Percentiles rank a stretch among this genome's conserved stretches.
Conservation (phyloP, 2,888 invertebrate species). For the Melanchra persicariae region DNA sequence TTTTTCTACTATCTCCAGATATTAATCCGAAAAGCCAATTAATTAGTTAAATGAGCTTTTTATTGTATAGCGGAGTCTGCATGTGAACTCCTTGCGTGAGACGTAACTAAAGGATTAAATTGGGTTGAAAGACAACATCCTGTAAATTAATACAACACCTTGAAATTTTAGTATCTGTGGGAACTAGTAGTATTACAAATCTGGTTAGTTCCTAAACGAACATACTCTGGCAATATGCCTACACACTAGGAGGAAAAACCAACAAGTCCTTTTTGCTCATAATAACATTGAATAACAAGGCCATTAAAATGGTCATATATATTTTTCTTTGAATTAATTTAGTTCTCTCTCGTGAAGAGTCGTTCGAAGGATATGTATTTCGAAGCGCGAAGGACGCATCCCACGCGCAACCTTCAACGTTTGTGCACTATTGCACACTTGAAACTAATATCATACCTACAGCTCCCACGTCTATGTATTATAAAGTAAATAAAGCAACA, state of each 20-base stretch:
- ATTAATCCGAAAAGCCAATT: not conserved
- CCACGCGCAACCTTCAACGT: conserved; percentile 53
- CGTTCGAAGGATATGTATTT: conserved; percentile 27
- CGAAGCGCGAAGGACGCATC: conserved; percentile 44
- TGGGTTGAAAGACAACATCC: conserved; percentile 4
- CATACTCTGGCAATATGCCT: not conserved
- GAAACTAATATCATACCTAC: conserved; percentile 28
- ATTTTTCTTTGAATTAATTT: conserved; percentile 15
- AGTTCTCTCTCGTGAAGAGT: conserved; percentile 4
- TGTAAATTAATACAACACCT: conserved; percentile 1
- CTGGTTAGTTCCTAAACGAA: not conserved
- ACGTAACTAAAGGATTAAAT: not conserved
- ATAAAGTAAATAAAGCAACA: conserved; percentile 31
- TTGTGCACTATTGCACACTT: conserved; percentile 44
- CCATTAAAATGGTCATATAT: conserved; percentile 2
- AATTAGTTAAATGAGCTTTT: conserved; percentile 18
- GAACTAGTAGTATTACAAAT: not conserved
- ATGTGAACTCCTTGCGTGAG: conserved; percentile 1
- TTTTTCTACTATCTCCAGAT: conserved; percentile 4
- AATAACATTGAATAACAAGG: conserved; percentile 11
- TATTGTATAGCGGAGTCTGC: not conserved
- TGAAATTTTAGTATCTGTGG: not conserved
- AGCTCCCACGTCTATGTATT: conserved; percentile 4
- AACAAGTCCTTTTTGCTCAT: not conserved
- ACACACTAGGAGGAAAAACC: not conserved